Evolutionary conservation across 2,113 vertebrate genomes (phyloP).

Genomic region (Bagarius yarrelli): DNA sequence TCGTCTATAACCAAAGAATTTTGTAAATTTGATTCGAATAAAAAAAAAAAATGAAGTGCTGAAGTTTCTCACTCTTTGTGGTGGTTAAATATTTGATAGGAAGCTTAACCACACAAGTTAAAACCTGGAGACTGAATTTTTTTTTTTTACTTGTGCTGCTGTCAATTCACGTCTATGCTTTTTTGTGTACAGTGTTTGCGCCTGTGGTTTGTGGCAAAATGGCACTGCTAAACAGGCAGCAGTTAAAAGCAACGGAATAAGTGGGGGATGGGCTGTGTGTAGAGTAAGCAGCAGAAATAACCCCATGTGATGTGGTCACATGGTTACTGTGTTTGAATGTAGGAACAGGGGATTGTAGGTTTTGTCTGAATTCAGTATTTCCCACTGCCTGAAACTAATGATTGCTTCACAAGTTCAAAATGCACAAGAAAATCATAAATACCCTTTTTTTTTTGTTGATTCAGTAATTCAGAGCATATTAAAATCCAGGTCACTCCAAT

Average conservation of each 20-base stretch:
- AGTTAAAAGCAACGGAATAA: conserved; percentile 59
- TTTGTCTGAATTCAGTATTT: background rate
- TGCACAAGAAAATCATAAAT: background rate
- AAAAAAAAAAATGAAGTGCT: background rate
- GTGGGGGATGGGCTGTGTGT: conserved; percentile 62
- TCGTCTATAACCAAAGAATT: background rate
- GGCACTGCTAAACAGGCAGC: conserved; percentile 52
- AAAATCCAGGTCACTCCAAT: background rate
- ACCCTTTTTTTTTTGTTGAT: background rate
- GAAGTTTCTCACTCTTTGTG: background rate
- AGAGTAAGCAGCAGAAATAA: conserved; percentile 46
- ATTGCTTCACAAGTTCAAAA: background rate
- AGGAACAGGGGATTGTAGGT: conserved; percentile 1
- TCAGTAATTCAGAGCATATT: background rate
- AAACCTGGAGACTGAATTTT: too few relatives aligned
- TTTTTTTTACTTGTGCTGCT: background rate
- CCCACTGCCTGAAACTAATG: background rate
- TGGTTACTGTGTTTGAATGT: conserved; percentile 19
- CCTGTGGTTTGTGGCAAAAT: conserved; percentile 45
- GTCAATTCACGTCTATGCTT: background rate
- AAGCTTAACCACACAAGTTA: too few relatives aligned
- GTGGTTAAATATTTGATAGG: background rate
- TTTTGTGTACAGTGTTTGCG: background rate
- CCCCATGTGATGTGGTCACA: conserved; percentile 33
- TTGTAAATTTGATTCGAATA: background rate